A percentile compares a stretch with the other conserved stretches of the same genome.
These are phyloP conservation scores for Meloe dianella DNA, from an alignment of 2,888 invertebrate species.

Conservation along the genomic window DNA sequence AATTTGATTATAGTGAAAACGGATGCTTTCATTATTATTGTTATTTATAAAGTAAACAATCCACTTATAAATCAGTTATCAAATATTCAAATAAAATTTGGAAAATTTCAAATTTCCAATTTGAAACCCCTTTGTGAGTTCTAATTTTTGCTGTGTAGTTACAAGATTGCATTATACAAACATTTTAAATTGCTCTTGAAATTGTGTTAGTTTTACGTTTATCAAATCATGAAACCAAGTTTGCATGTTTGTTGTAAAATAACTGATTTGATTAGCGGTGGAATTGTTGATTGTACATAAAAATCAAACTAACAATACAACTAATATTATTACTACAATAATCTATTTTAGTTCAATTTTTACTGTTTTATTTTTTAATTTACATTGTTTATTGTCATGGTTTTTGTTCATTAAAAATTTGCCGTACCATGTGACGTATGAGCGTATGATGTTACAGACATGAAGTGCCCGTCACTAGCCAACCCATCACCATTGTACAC, in stretches of 20 bases:
- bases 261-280: constrained; percentile 30
- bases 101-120: too few relatives aligned
- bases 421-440: constrained; percentile 45
- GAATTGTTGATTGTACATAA: constrained; percentile 9
- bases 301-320: neutral
- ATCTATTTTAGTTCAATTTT: neutral
- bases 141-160: neutral
- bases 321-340: neutral
- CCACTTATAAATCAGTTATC: constrained; percentile 6
- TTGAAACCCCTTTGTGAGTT: too few relatives aligned
- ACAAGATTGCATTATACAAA: neutral
- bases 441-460: constrained; percentile 78
- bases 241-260: constrained; percentile 25
- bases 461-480: constrained; percentile 98
- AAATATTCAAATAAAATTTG: neutral
- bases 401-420: constrained; percentile 21
- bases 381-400: neutral
- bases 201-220: neutral
- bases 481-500: constrained; percentile 95
- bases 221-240: constrained; percentile 4
- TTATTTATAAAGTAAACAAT: neutral
- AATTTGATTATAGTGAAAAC: neutral
- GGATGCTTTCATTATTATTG: constrained; percentile 11
- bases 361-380: neutral
- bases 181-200: neutral